Evolutionary conservation across 2,888 invertebrate genomes (phyloP), one percentile per base, ranked within the genome.

Genomic region (Portevinia maculata): DNA sequence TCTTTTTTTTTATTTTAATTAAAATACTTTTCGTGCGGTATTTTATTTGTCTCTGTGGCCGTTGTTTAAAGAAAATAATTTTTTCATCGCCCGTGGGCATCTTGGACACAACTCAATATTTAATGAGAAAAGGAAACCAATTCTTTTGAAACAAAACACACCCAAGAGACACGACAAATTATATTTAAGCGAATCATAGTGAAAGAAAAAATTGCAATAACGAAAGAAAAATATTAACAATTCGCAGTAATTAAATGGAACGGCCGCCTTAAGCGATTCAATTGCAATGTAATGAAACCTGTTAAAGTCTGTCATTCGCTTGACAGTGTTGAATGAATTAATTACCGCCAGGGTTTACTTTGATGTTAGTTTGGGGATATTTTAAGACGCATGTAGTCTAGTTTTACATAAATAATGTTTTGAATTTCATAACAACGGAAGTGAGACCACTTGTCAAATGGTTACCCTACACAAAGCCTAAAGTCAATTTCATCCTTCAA

Each of bases 201-300:
- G 15, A 7, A 44, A 44, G 3, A 3, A 5, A 17, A 44, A 1
- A 13, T 4, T 1, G 8, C 13, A 17, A 41, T 13, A 41, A 41
- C 11, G 13, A 13, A 13, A 9, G 13, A 44, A 19, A 44, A 44
- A 15, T 24, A 24, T 24, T 24, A 44, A 15, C 9, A 19, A 17
- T 44, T 44, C 17, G 17, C 15, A 6, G 44, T 17, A 19, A 44
- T 44, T 44, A 44, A 44, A 17, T 44, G 44, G 6, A 44, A 44
- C 44, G 19, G 15, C 44, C 44, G 19, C 44, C 7, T 1, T 5
- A 44, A 15, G 44, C 44, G 6, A 7, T 44, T 17, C 17, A 44
- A 44, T 7, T 15, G 9, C 15, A 19, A 19, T 34, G 8, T n/a
- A 11, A 11, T 34, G 8, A 34, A 34, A 34, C 34, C 34, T 34